These are phyloP conservation scores for Erythrolamprus reginae DNA, from an alignment of 2,113 vertebrate species.

Conservation along the genomic window DNA sequence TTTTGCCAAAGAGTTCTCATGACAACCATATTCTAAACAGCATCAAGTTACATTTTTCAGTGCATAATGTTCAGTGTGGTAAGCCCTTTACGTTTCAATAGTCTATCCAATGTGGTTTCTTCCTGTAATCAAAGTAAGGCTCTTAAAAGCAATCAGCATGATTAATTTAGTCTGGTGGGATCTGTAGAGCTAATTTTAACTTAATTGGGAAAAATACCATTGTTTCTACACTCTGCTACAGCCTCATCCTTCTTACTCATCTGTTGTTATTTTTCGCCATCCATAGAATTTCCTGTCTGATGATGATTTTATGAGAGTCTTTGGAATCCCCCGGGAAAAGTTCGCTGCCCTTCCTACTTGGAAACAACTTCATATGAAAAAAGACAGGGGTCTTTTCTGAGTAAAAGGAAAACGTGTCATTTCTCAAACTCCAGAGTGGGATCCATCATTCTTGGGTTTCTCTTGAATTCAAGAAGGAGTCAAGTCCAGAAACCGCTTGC, in stretches of 20 bases:
- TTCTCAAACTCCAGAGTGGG: neutral
- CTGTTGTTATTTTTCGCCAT: constrained; percentile 23
- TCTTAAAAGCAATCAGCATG: neutral
- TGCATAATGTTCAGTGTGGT: neutral
- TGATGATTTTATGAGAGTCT: constrained; percentile 70
- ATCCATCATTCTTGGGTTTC: neutral
- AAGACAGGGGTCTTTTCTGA: constrained; percentile 80
- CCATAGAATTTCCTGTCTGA: constrained; percentile 79
- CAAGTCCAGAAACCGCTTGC: neutral
- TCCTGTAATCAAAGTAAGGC: neutral
- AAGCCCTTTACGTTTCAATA: neutral
- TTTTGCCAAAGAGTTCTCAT: neutral
- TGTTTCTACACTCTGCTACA: neutral
- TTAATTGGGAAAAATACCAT: neutral
- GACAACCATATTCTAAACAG: neutral
- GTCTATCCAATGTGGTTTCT: neutral
- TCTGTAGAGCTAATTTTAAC: neutral
- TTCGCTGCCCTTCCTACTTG: constrained; percentile 74
- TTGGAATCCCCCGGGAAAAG: constrained; percentile 74
- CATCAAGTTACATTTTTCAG: neutral
- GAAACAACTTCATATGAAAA: constrained; percentile 82
- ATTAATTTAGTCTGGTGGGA: neutral
- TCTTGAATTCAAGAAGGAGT: neutral
- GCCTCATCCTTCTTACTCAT: constrained; percentile 16
- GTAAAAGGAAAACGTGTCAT: neutral